Evolutionary conservation across 2,113 vertebrate genomes (phyloP), one percentile per base, ranked within the genome.

Genomic region (Falco punctatus): DNA sequence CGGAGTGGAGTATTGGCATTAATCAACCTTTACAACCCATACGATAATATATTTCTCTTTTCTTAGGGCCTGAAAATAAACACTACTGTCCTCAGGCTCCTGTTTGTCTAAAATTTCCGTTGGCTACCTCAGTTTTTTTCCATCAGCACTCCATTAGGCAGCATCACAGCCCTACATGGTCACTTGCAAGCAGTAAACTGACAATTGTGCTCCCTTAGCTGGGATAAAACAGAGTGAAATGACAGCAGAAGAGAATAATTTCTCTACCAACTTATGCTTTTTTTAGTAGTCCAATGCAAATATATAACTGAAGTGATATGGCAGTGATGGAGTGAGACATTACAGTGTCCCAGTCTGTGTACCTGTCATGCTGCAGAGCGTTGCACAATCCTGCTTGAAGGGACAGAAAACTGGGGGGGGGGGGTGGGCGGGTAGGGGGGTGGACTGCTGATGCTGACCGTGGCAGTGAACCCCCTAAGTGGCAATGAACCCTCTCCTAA

Each of bases 141-240:
- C 23, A 1, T 2, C 2, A 1, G 14, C 5, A 2, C 12, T 67
- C 51, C 0, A 2, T 51, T 3, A 54, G 21, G 42, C 33, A 55
- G 49, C 28, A 70, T 15, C 86, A 49, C 42, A 35, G 19, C n/a
- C 35, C 23, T 24, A 32, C 2, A 2, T 27, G 40, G 27, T 30
- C 46, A 18, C 35, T 59, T n/a, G 22, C 33, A 55, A 59, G 54
- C 22, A 78, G 46, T 10, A 57, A 85, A 17, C 5, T 52, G 72
- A 23, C 21, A 28, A 27, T 52, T 83, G 59, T 65, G 10, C 21
- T 79, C 59, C 38, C 33, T 59, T 40, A 51, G 44, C 35, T 75
- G 57, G 48, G 18, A 71, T 30, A 75, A 90, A 88, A 15, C 19
- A 35, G 42, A 64, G 23, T 17, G 62, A 62, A 80, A 75, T 5